Evolutionary conservation across 2,797 vertebrate genomes (phyloP), one percentile per base, ranked within the genome.

Genomic region (Yasuhikotakia modesta): DNA sequence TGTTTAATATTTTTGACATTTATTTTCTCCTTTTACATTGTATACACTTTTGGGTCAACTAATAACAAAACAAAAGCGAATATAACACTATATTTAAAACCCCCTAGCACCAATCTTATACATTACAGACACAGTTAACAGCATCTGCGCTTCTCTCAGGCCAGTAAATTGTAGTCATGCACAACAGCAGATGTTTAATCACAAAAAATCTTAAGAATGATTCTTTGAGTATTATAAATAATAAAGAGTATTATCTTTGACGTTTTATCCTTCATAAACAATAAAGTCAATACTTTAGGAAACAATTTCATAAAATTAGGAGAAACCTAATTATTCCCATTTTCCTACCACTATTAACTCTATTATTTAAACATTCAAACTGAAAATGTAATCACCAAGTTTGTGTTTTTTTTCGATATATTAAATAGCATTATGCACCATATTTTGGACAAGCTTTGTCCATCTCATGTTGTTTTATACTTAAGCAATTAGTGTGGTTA

Each of bases 161-260:
- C 45, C 45, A 53, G 75, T 52, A 24, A 24, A 70, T 22, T 63
- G 66, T 70, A 60, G 27, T 69, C 75, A 61, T 77, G 65, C 74
- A 76, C 35, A 68, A 76, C 50, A 67, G 52, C 53, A 50, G 19
- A 48, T 50, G 8, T 60, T 43, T 43, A 60, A 7, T 32, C 19
- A 61, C 43, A 50, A 22, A 48, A 68, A 13, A 60, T n/a, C 65
- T 1, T 67, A 12, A 30, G 7, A 6, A 43, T 52, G 6, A n/a
- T 32, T n/a, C 12, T 27, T 27, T 27, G 4, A 22, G n/a, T 70
- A 2, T 2, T 39, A 53, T 39, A 57, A 21, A 12, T n/a, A n/a
- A n/a, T n/a, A n/a, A n/a, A n/a, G n/a, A n/a, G n/a, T n/a, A n/a
- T 19, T 22, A 13, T 13, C 27, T 64, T 7, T 0, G 46, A 53